Conservation (phyloP, 2,888 invertebrate genomes). For the Agonopterix subpropinquella region DNA sequence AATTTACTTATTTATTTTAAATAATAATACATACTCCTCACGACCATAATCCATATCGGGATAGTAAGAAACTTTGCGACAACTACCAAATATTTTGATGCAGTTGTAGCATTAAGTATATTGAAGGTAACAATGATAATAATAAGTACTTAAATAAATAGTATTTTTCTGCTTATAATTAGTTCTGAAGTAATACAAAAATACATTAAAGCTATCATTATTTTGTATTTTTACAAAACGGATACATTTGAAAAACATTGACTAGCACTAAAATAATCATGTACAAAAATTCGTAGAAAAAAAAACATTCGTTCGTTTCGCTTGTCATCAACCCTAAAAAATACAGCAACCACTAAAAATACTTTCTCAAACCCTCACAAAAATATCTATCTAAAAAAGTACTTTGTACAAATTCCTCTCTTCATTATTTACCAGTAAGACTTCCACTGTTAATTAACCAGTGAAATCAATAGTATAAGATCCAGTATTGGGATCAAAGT, state of each 20-base stretch:
- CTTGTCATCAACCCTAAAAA: constrained; percentile 15
- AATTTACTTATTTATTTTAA: too few species aligned
- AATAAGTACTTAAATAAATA: not conserved
- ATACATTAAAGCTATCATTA: not conserved
- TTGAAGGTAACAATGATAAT: too few species aligned
- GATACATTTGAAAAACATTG: constrained; percentile 26
- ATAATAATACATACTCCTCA: too few species aligned
- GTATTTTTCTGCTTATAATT: not conserved
- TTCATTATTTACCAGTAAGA: not conserved
- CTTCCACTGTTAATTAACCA: constrained; percentile 43
- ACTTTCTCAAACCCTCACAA: too few species aligned
- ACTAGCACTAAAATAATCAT: constrained; percentile 45
- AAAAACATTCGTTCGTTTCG: constrained; percentile 15
- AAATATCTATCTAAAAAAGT: too few species aligned
- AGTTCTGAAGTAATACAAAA: not conserved
- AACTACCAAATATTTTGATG: too few species aligned
- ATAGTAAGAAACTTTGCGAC: too few species aligned
- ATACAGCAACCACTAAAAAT: constrained; percentile 3
- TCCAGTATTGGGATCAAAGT: constrained; percentile 83
- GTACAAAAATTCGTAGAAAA: constrained; percentile 15
- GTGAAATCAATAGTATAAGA: constrained; percentile 87
- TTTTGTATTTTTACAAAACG: constrained; percentile 3
- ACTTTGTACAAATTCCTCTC: not conserved
- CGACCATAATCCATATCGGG: too few species aligned
- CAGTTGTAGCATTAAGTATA: too few species aligned